Evolutionary conservation across 2,888 invertebrate species (phyloP).

Genomic region (Tenthredo notha): DNA sequence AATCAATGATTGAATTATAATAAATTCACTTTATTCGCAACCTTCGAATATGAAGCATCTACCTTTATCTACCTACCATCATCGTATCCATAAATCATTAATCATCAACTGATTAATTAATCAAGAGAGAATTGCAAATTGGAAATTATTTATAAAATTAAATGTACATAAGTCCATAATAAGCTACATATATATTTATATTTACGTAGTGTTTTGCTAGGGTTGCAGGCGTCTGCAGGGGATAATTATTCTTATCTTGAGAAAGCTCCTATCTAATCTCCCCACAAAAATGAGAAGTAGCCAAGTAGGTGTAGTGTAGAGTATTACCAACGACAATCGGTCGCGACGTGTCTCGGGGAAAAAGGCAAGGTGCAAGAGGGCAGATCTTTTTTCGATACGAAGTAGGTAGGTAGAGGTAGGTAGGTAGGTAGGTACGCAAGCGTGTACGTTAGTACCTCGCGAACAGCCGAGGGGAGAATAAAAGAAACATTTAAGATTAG

Average conservation of each 20-base stretch:
- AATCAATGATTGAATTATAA: background rate
- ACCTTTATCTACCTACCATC: background rate
- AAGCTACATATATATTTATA: background rate
- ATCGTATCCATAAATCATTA: background rate
- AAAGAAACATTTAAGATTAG: constrained; percentile 23
- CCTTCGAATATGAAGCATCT: background rate
- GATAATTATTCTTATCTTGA: constrained; percentile 28
- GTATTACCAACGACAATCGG: constrained; percentile 35
- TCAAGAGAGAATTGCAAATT: background rate
- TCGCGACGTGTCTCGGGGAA: constrained; percentile 14
- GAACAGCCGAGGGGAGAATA: constrained; percentile 15
- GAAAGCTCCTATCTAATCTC: constrained; percentile 7
- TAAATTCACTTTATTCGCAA: background rate
- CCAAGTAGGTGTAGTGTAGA: background rate
- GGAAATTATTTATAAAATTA: background rate
- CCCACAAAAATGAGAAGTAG: constrained; percentile 8
- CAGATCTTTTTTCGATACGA: constrained; percentile 47
- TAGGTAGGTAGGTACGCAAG: background rate
- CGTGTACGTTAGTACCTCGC: constrained; percentile 19
- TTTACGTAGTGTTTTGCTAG: background rate
- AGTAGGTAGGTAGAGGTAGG: background rate
- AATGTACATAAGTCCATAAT: background rate
- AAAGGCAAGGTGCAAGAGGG: constrained; percentile 50
- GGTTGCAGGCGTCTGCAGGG: background rate
- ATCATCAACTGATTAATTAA: background rate